Percentiles rank a stretch among this genome's conserved stretches.
Conservation (phyloP, 1,140 invertebrate species). For the Drosophila triauraria region DNA sequence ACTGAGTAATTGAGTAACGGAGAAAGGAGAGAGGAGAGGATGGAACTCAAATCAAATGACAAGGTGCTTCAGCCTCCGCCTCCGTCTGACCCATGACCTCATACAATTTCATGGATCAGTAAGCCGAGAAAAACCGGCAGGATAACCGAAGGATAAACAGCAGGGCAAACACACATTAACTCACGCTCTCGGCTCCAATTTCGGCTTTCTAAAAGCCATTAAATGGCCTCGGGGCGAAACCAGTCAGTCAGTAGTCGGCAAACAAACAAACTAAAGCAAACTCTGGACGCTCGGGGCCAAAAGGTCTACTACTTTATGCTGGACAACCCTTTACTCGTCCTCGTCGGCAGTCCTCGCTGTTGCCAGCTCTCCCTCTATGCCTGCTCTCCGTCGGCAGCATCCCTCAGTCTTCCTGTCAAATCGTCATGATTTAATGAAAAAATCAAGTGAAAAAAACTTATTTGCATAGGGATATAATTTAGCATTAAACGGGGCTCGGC, state of each 20-base stretch:
- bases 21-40: constrained; percentile 1
- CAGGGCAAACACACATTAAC: constrained; percentile 34
- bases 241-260: constrained; percentile 24
- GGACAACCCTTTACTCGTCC: constrained; percentile 46
- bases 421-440: constrained; percentile 84
- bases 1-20: no score
- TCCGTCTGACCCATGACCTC: constrained; percentile 36
- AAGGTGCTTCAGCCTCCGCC: not conserved
- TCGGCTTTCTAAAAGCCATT: constrained; percentile 58
- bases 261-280: constrained; percentile 71
- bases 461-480: constrained; percentile 83
- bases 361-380: constrained; percentile 17
- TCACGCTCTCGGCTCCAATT: constrained; percentile 46
- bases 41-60: constrained; percentile 17
- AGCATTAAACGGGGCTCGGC: constrained; percentile 73
- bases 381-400: constrained; percentile 8
- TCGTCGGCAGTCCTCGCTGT: constrained; percentile 15
- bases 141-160: not conserved
- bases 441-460: constrained; percentile 80
- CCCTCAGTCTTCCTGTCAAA: constrained; percentile 67
- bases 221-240: constrained; percentile 23
- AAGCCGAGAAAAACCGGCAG: constrained; percentile 8
- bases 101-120: constrained; percentile 54
- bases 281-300: constrained; percentile 20
- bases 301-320: constrained; percentile 12